Conservation (phyloP, 2,797 vertebrate species). For the Coreius guichenoti region DNA sequence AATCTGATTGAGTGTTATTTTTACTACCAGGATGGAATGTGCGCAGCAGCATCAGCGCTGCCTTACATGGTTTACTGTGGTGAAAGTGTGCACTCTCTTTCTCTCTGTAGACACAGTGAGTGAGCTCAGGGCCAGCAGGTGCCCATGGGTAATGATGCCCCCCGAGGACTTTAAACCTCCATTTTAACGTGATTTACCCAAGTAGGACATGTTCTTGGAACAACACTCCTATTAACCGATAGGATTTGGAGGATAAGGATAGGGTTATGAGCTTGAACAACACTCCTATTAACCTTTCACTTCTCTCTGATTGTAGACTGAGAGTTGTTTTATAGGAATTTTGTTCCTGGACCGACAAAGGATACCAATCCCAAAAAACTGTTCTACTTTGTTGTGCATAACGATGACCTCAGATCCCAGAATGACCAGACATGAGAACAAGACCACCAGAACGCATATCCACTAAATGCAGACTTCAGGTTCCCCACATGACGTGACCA, state of each 20-base stretch:
- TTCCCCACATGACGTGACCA: constrained; percentile 2
- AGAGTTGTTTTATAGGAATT: background rate
- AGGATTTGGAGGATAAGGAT: background rate
- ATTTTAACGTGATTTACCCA: constrained; percentile 7
- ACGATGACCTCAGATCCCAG: background rate
- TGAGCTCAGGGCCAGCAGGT: constrained; percentile 32
- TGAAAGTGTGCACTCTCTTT: constrained; percentile 57
- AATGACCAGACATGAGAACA: background rate
- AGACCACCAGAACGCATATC: constrained; percentile 2
- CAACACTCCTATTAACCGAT: background rate
- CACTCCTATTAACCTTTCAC: background rate
- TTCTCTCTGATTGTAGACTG: background rate
- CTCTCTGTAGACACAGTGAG: constrained; percentile 3
- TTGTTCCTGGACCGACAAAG: background rate
- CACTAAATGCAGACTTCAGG: constrained; percentile 17
- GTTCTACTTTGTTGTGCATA: background rate
- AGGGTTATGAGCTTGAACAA: background rate
- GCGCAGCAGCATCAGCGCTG: constrained; percentile 59
- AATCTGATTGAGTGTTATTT: constrained; percentile 63
- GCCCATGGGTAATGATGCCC: constrained; percentile 25
- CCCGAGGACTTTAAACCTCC: constrained; percentile 16
- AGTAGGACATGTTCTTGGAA: background rate
- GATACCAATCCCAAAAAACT: background rate
- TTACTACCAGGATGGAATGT: constrained; percentile 60
- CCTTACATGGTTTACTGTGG: constrained; percentile 60